phyloP scores from a whole-genome alignment of 2,797 vertebrate genomes.

The Podarcis siculus region DNA sequence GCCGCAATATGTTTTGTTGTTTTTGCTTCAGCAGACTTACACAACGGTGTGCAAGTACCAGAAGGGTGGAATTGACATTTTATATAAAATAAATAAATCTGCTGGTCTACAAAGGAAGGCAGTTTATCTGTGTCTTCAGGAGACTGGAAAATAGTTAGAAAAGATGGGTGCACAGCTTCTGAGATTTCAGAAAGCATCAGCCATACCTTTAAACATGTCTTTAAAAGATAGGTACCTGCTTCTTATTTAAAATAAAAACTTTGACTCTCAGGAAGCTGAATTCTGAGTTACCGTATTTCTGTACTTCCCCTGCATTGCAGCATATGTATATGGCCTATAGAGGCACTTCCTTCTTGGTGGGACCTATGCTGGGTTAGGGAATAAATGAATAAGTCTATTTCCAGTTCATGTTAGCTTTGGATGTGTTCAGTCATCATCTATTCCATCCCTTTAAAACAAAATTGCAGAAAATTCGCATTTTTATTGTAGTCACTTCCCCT shows the following conservation, averaged over 20 bases:
- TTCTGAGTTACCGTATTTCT: neutral
- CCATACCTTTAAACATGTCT: neutral
- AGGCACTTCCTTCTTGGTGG: neutral
- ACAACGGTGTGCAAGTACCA: neutral
- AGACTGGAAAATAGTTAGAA: neutral
- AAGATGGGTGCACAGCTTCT: neutral
- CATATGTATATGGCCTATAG: neutral
- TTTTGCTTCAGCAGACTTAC: neutral
- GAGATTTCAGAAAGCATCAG: neutral
- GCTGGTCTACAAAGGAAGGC: neutral
- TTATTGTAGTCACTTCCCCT: no score
- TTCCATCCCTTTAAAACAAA: no score
- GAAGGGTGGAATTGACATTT: no score
- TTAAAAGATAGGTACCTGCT: constrained; percentile 3
- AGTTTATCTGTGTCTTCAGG: neutral
- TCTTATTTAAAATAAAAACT: constrained; percentile 6
- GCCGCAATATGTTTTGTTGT: neutral
- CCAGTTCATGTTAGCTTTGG: no score
- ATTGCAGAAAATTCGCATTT: no score
- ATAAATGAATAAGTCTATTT: no score
- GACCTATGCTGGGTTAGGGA: no score
- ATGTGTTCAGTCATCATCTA: no score
- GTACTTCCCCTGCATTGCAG: neutral
- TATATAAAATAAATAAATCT: no score
- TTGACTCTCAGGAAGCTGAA: neutral